phyloP scores from a whole-genome alignment of 1,140 invertebrate species.

The Arctopsyche grandis region DNA sequence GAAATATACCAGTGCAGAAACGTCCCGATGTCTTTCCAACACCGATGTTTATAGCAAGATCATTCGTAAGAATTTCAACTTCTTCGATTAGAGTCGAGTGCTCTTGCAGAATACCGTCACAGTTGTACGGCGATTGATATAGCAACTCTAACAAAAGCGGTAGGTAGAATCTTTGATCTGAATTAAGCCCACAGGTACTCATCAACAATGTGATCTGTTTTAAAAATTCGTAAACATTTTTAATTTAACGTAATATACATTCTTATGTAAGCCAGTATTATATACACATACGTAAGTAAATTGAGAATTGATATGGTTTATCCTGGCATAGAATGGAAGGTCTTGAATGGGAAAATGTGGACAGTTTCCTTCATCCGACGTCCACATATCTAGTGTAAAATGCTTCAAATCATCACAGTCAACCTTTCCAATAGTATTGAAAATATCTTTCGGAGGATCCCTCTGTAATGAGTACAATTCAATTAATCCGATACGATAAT shows the following conservation, averaged over 20 bases:
- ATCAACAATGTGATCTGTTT: slow-evolving; percentile 73
- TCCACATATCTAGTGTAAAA: slow-evolving; percentile 69
- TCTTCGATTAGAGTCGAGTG: slow-evolving; percentile 81
- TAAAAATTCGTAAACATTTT: background rate
- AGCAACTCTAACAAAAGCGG: slow-evolving; percentile 77
- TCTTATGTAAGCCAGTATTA: slow-evolving; percentile 2
- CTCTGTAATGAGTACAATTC: slow-evolving; percentile 64
- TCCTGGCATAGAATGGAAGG: slow-evolving; percentile 78
- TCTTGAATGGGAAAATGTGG: slow-evolving; percentile 71
- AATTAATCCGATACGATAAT: slow-evolving; percentile 47
- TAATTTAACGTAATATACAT: background rate
- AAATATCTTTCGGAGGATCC: slow-evolving; percentile 71
- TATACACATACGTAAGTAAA: slow-evolving; percentile 34
- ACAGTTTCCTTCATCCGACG: slow-evolving; percentile 64
- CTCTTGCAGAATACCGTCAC: slow-evolving; percentile 69
- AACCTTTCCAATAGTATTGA: slow-evolving; percentile 77
- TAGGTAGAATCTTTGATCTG: slow-evolving; percentile 74
- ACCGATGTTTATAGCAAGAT: slow-evolving; percentile 72
- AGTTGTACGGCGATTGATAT: slow-evolving; percentile 72
- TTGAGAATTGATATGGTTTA: slow-evolving; percentile 75
- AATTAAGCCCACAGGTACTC: slow-evolving; percentile 74
- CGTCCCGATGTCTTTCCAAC: slow-evolving; percentile 54
- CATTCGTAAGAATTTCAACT: slow-evolving; percentile 78
- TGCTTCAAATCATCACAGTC: slow-evolving; percentile 76
- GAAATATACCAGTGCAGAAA: slow-evolving; percentile 74